Evolutionary conservation across 2,113 vertebrate species (phyloP).

Genomic region (Oostethus manadensis): DNA sequence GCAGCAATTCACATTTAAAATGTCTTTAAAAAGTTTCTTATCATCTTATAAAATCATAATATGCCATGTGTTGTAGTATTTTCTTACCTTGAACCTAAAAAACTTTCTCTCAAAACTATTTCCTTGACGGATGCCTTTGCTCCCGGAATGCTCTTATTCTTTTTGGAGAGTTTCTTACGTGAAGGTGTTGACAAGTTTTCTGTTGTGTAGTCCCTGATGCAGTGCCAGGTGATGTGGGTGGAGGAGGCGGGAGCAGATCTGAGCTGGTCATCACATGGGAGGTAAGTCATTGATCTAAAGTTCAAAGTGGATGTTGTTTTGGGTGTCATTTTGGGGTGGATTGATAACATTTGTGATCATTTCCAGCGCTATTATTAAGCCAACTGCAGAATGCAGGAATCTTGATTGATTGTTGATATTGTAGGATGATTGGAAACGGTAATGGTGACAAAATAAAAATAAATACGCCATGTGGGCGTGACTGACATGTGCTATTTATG

Average conservation of each 20-base stretch:
- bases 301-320: background rate
- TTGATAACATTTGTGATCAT: background rate
- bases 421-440: constrained; percentile 27
- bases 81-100: background rate
- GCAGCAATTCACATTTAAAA: background rate
- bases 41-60: background rate
- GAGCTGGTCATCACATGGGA: constrained; percentile 97
- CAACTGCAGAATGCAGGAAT: constrained; percentile 18
- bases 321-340: too few relatives aligned
- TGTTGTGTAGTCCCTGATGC: constrained; percentile 81
- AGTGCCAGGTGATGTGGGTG: constrained; percentile 85
- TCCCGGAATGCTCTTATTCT: background rate
- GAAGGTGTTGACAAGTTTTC: constrained; percentile 27
- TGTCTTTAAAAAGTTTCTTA: background rate
- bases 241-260: constrained; percentile 89
- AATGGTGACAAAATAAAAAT: background rate
- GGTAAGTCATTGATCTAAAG: constrained; percentile 81
- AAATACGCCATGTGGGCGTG: too few relatives aligned
- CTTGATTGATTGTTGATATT: constrained; percentile 3
- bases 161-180: constrained; percentile 9
- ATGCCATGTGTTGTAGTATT: background rate
- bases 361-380: constrained; percentile 31
- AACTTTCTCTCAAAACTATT: background rate
- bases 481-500: too few relatives aligned
- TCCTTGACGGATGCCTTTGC: background rate